phyloP scores from a whole-genome alignment of 2,113 vertebrate species.

The Callospermophilus lateralis region DNA sequence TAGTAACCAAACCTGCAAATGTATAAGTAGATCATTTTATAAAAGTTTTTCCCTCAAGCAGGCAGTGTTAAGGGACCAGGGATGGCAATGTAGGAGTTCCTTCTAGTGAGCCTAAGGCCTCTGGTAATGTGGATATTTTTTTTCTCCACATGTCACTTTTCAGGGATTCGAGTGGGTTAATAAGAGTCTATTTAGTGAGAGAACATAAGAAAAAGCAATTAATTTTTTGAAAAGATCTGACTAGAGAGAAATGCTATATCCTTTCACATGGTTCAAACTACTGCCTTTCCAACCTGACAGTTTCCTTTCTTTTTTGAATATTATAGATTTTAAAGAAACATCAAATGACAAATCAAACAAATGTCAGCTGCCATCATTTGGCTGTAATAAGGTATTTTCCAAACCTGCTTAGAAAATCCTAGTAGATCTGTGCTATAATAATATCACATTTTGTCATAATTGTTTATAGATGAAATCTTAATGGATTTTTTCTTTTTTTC shows the following conservation, averaged over 20 bases:
- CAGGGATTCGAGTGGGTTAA: conserved; percentile 45
- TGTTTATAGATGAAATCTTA: neutral
- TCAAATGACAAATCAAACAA: conserved; percentile 69
- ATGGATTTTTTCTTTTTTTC: neutral
- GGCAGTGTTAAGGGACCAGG: neutral
- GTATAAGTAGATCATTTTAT: conserved; percentile 18
- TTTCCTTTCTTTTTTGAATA: conserved; percentile 58
- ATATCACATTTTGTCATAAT: conserved; percentile 21
- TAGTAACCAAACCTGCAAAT: neutral
- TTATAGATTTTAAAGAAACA: conserved; percentile 59
- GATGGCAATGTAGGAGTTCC: neutral
- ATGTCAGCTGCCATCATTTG: conserved; percentile 39
- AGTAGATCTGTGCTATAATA: neutral
- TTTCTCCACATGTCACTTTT: conserved; percentile 48
- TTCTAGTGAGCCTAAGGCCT: conserved; percentile 24
- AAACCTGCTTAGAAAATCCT: conserved; percentile 20
- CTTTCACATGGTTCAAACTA: conserved; percentile 59
- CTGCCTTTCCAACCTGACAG: conserved; percentile 51
- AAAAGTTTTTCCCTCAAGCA: neutral
- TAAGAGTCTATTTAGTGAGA: conserved; percentile 25
- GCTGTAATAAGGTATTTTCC: conserved; percentile 59
- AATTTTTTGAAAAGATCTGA: conserved; percentile 56
- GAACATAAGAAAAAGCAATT: conserved; percentile 60
- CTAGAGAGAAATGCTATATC: conserved; percentile 61
- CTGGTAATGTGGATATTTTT: neutral